Evolutionary conservation across 2,888 invertebrate species (phyloP).

Genomic region (Napeogenes sylphis): DNA sequence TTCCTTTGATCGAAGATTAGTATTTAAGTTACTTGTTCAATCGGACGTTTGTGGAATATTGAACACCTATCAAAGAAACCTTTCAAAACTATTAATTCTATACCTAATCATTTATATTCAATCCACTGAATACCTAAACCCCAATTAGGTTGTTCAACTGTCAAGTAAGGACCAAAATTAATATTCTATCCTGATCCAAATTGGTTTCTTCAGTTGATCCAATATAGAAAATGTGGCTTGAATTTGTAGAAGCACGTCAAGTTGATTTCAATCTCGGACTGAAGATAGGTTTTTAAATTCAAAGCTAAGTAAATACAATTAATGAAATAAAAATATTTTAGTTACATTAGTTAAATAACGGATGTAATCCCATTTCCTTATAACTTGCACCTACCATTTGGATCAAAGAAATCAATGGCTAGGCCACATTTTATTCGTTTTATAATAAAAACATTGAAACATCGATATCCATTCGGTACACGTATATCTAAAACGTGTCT

Average conservation of each 20-base stretch:
- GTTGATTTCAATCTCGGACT: too few species aligned
- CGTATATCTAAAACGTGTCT: slow-evolving; percentile 58
- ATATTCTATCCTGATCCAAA: neutral
- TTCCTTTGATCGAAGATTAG: slow-evolving; percentile 1
- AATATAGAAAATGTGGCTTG: too few species aligned
- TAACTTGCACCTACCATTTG: slow-evolving; percentile 22
- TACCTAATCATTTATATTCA: slow-evolving; percentile 7
- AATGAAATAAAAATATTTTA: too few species aligned
- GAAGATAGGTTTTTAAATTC: neutral
- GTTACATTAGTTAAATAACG: too few species aligned
- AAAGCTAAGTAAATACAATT: too few species aligned
- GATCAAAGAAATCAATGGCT: slow-evolving; percentile 43
- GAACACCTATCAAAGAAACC: slow-evolving; percentile 6
- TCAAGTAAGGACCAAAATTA: neutral
- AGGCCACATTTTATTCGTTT: slow-evolving; percentile 49
- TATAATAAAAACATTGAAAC: slow-evolving; percentile 65
- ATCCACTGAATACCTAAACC: slow-evolving; percentile 4
- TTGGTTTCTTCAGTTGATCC: too few species aligned
- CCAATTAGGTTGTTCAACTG: slow-evolving; percentile 5
- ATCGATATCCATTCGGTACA: slow-evolving; percentile 57
- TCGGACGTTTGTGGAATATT: slow-evolving; percentile 1
- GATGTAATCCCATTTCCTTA: too few species aligned
- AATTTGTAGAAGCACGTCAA: too few species aligned
- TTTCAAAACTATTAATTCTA: slow-evolving; percentile 6
- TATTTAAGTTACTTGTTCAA: slow-evolving; percentile 2